Evolutionary conservation across 2,113 vertebrate genomes (phyloP).

Genomic region (Nothoprocta pentlandii): DNA sequence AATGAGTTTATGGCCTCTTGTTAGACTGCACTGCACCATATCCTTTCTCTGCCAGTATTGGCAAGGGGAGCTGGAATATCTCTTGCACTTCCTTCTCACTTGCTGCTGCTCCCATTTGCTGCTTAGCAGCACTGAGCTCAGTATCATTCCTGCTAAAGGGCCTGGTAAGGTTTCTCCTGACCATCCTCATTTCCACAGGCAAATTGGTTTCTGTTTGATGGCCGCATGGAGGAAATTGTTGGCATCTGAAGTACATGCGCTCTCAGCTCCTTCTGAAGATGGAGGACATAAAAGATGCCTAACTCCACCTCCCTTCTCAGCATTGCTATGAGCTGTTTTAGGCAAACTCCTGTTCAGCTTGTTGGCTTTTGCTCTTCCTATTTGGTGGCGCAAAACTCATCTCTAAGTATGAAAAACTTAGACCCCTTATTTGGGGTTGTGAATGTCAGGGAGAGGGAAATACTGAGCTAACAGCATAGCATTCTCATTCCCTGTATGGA

Average conservation of each 20-base stretch:
- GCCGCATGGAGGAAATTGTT: background rate
- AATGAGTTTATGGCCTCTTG: background rate
- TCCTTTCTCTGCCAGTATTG: background rate
- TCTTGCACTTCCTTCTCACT: accelerated
- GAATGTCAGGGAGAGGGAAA: background rate
- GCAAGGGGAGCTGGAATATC: background rate
- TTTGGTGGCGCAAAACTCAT: background rate
- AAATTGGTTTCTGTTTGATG: background rate
- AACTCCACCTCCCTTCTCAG: background rate
- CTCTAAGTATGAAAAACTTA: background rate
- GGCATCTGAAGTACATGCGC: accelerated
- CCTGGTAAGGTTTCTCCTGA: background rate
- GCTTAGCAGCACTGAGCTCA: background rate
- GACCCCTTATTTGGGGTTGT: background rate
- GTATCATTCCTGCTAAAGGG: background rate
- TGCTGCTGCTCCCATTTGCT: background rate
- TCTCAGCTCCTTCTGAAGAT: accelerated
- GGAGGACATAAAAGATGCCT: accelerated
- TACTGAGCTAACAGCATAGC: accelerated
- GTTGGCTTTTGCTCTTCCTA: background rate
- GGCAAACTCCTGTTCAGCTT: accelerated
- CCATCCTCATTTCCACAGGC: background rate
- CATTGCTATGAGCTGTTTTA: background rate
- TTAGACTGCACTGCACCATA: background rate
- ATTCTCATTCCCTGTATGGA: background rate